Evolutionary conservation across 2,888 invertebrate genomes (phyloP).

Genomic region (Boloria euphrosyne): DNA sequence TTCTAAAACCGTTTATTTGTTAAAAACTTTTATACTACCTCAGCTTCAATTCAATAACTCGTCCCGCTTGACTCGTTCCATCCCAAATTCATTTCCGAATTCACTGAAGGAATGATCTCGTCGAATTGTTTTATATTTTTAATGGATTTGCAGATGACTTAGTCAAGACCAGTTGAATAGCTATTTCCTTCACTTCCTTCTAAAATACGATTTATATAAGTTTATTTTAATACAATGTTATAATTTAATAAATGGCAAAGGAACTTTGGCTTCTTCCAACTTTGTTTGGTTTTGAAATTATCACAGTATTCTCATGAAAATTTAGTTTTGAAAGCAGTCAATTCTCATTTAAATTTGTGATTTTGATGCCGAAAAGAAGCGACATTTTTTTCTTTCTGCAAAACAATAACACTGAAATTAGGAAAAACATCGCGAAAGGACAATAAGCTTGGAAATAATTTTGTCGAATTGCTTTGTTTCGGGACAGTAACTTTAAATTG

Average conservation of each 20-base stretch:
- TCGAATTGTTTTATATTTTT: slow-evolving; percentile 34
- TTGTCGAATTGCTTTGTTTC: no score
- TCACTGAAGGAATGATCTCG: slow-evolving; percentile 31
- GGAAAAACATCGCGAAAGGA: not conserved
- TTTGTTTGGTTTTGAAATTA: not conserved
- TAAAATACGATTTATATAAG: slow-evolving; percentile 3
- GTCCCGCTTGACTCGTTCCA: slow-evolving; percentile 37
- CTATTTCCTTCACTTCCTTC: slow-evolving; percentile 9
- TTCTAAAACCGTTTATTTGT: slow-evolving; percentile 42
- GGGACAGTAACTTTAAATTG: no score
- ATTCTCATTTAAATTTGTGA: no score
- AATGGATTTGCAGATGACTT: slow-evolving; percentile 26
- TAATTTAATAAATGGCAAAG: not conserved
- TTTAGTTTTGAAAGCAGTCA: no score
- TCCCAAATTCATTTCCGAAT: slow-evolving; percentile 39
- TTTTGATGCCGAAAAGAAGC: no score
- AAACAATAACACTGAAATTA: no score
- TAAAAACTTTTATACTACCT: slow-evolving; percentile 42
- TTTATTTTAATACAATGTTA: not conserved
- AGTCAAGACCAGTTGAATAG: slow-evolving; percentile 1
- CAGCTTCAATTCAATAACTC: slow-evolving; percentile 42
- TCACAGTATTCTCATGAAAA: not conserved
- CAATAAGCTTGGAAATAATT: not conserved
- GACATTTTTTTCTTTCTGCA: not conserved
- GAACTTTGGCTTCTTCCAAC: no score